phyloP scores from a whole-genome alignment of 1,140 invertebrate species.

The Pomacea maculata region DNA sequence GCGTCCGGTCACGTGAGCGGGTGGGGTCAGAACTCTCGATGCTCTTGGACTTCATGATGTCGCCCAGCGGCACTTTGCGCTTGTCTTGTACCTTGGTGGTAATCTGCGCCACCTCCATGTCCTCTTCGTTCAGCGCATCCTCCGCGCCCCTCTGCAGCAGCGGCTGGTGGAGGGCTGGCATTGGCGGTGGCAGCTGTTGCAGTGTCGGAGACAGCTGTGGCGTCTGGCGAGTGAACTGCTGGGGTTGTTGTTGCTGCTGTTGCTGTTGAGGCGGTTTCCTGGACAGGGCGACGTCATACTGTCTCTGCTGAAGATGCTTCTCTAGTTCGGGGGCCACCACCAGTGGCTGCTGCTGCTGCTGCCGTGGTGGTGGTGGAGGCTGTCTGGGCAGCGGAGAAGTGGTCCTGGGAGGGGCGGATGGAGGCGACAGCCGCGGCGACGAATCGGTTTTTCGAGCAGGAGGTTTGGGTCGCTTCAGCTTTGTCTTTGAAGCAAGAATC shows the following conservation, averaged over 20 bases:
- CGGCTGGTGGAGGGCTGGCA: too few relatives aligned
- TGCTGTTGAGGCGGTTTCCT: neutral
- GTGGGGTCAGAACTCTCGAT: constrained; percentile 26
- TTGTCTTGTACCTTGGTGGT: constrained; percentile 35
- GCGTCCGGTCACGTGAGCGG: neutral
- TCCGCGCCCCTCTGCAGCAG: constrained; percentile 34
- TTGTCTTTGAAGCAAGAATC: constrained; percentile 36
- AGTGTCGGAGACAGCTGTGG: too few relatives aligned
- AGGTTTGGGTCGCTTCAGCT: constrained; percentile 26
- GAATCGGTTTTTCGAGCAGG: constrained; percentile 18
- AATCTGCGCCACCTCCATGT: constrained; percentile 55
- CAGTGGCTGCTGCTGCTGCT: neutral
- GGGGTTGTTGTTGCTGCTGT: neutral
- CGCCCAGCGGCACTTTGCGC: constrained; percentile 24
- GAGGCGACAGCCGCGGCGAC: constrained; percentile 5
- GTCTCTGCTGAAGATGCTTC: neutral
- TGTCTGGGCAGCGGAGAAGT: constrained; percentile 18
- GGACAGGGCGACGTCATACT: neutral
- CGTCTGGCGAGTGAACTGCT: neutral
- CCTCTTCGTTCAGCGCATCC: constrained; percentile 59
- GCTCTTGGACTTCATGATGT: constrained; percentile 36
- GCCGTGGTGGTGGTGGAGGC: constrained; percentile 23
- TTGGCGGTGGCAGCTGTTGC: too few relatives aligned
- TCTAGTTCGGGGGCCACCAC: neutral
- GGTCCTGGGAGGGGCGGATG: constrained; percentile 28